A percentile compares a stretch with the other conserved stretches of the same genome.
These are phyloP conservation scores for Ginglymostoma cirratum DNA, from an alignment of 2,113 vertebrate species.

Conservation along the genomic window DNA sequence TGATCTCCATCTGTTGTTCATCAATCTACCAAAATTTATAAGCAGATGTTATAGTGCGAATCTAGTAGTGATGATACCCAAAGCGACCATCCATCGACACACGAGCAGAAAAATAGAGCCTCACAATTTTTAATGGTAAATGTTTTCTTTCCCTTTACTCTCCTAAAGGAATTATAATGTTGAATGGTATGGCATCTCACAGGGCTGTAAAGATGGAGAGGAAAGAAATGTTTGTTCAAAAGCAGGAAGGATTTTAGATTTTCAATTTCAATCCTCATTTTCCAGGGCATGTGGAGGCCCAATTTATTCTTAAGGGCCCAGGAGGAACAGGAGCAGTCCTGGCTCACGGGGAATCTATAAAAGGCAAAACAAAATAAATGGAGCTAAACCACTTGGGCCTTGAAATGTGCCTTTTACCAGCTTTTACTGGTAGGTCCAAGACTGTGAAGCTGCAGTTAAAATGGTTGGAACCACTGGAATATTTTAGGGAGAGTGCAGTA, in stretches of 20 bases:
- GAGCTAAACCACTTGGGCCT: background rate
- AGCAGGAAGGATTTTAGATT: background rate
- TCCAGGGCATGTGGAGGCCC: background rate
- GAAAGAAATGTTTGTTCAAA: background rate
- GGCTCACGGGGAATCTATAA: background rate
- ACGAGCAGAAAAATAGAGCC: slow-evolving; percentile 22
- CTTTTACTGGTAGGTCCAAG: background rate
- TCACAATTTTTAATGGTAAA: slow-evolving; percentile 6
- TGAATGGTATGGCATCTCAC: background rate
- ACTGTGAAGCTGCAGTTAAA: background rate
- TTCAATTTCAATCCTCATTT: background rate
- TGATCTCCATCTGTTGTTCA: slow-evolving; percentile 64
- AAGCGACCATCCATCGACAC: slow-evolving; percentile 50
- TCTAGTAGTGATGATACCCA: slow-evolving; percentile 39
- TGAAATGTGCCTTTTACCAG: background rate
- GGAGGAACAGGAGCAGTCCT: background rate
- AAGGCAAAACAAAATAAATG: background rate
- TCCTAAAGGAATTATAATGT: background rate
- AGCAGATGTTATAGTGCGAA: slow-evolving; percentile 58
- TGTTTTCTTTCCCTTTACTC: too few species aligned
- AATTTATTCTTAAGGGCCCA: background rate
- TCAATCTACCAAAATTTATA: slow-evolving; percentile 51
- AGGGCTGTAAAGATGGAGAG: background rate
- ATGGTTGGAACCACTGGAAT: background rate
- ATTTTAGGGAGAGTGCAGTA: background rate